These are phyloP conservation scores for Wasmannia auropunctata DNA, from an alignment of 1,140 invertebrate genomes.

Conservation along the genomic window DNA sequence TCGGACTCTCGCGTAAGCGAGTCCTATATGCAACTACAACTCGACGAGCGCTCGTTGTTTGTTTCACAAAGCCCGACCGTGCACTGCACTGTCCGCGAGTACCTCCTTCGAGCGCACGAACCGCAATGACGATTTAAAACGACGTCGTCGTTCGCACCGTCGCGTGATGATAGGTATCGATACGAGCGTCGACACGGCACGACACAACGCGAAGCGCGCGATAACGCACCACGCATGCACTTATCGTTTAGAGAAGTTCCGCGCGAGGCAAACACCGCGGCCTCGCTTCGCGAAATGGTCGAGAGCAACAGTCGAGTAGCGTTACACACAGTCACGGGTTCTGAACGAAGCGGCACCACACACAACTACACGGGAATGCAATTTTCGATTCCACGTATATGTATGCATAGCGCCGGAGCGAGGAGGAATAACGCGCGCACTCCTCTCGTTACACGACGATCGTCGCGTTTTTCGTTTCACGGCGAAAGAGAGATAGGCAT, in stretches of 20 bases:
- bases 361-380: neutral
- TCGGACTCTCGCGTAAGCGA: conserved; percentile 2
- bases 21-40: neutral
- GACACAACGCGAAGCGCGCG: too few relatives aligned
- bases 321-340: conserved; percentile 3
- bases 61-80: neutral
- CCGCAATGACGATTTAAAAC: neutral
- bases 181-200: neutral
- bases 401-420: too few relatives aligned
- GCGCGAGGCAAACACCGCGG: conserved; percentile 14
- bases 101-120: neutral
- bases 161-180: conserved; percentile 5
- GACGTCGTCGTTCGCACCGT: too few relatives aligned
- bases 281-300: conserved; percentile 23
- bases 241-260: conserved; percentile 1
- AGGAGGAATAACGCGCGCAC: neutral
- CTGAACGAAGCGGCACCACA: neutral
- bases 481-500: neutral
- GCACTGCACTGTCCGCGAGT: neutral
- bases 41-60: conserved; percentile 7
- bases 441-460: neutral
- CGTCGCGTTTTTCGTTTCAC: neutral
- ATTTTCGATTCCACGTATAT: neutral
- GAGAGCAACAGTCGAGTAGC: neutral
- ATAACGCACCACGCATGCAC: conserved; percentile 27